Conservation (phyloP, 2,888 invertebrate genomes). For the Psococerastis gibbosa region DNA sequence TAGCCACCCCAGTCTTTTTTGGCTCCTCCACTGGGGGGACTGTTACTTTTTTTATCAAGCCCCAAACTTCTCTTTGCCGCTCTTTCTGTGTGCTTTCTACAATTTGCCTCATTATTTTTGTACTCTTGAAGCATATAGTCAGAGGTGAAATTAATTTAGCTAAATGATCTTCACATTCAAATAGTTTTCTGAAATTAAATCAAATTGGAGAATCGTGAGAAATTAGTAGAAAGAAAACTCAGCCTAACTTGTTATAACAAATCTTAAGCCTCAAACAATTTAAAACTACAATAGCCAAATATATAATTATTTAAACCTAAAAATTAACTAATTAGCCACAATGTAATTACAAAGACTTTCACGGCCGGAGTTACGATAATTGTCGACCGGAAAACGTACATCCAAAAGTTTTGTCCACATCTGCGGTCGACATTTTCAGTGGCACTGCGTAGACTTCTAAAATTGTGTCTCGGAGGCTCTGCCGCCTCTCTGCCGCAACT, state of each 20-base stretch:
- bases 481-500: too few species aligned
- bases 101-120: slow-evolving; percentile 8
- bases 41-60: not conserved
- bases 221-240: not conserved
- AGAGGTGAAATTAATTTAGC: slow-evolving; percentile 3
- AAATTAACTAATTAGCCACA: too few species aligned
- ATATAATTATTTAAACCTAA: too few species aligned
- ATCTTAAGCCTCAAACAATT: too few species aligned
- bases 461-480: too few species aligned
- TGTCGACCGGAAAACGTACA: too few species aligned
- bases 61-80: slow-evolving; percentile 5
- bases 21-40: not conserved
- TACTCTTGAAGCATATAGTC: slow-evolving; percentile 6
- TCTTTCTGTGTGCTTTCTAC: slow-evolving; percentile 9
- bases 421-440: too few species aligned
- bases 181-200: slow-evolving; percentile 2
- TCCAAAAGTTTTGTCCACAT: too few species aligned
- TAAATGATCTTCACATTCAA: slow-evolving; percentile 2
- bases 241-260: not conserved
- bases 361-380: too few species aligned
- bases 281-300: too few species aligned
- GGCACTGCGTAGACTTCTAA: too few species aligned
- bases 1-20: not conserved
- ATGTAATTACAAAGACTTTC: too few species aligned
- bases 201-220: not conserved